Evolutionary conservation across 2,888 invertebrate species (phyloP).

Genomic region (Drosophila merina): DNA sequence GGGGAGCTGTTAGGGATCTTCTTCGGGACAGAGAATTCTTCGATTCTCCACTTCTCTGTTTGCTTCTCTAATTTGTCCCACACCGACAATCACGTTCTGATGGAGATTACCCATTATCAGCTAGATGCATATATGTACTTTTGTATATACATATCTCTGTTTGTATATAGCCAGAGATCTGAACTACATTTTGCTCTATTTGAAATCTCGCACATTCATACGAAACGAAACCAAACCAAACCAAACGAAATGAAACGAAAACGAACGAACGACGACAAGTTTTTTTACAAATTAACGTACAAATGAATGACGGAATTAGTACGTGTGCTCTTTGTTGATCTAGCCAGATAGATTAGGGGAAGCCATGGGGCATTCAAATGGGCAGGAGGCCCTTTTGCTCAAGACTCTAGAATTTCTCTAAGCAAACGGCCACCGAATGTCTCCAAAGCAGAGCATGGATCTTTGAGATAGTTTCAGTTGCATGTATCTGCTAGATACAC

Average conservation of each 20-base stretch:
- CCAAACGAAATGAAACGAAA: conserved; percentile 10
- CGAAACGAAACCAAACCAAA: conserved; percentile 56
- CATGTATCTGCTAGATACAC: conserved; percentile 20
- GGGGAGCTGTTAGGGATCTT: conserved; percentile 31
- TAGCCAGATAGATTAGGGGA: conserved; percentile 29
- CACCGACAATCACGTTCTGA: conserved; percentile 18
- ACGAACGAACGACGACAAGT: conserved; percentile 52
- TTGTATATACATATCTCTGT: conserved; percentile 4
- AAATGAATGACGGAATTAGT: conserved; percentile 78
- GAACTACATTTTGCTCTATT: conserved; percentile 73
- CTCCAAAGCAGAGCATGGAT: conserved; percentile 15
- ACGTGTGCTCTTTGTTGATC: conserved; percentile 47
- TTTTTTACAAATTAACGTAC: conserved; percentile 75
- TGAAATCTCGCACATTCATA: conserved; percentile 77
- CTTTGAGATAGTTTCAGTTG: conserved; percentile 1
- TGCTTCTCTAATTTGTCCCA: conserved; percentile 57
- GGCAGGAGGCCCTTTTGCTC: neutral
- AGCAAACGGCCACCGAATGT: conserved; percentile 1
- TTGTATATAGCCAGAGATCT: conserved; percentile 38
- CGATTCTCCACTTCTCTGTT: conserved; percentile 48
- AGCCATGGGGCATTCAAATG: conserved; percentile 17
- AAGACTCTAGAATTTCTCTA: conserved; percentile 4
- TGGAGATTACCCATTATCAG: conserved; percentile 62
- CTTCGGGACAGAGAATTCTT: conserved; percentile 4
- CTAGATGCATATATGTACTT: conserved; percentile 10